These are phyloP conservation scores for Trachemys scripta DNA, from an alignment of 2,113 vertebrate genomes.

Conservation along the genomic window DNA sequence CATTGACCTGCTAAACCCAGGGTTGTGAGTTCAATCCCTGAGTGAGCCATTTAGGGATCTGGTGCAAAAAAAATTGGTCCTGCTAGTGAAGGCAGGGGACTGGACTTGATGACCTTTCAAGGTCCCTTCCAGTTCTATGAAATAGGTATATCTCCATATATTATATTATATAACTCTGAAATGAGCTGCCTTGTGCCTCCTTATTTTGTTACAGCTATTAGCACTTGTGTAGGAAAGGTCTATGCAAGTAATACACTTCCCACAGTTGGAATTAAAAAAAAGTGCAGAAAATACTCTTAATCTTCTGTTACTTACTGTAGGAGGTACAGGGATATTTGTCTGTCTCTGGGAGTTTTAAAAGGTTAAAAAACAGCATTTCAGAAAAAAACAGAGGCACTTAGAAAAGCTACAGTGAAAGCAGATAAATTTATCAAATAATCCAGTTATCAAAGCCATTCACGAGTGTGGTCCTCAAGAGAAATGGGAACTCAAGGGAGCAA, in stretches of 20 bases:
- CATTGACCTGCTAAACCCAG: no score
- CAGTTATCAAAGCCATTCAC: neutral
- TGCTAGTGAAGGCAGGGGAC: no score
- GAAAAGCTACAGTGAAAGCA: neutral
- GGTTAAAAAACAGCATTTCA: neutral
- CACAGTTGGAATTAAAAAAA: neutral
- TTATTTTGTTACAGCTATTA: neutral
- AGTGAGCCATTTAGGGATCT: no score
- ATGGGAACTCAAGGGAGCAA: neutral
- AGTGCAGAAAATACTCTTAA: neutral
- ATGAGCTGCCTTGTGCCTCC: neutral
- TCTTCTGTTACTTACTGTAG: neutral
- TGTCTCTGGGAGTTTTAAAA: neutral
- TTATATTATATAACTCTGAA: neutral
- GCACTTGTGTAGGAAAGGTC: neutral
- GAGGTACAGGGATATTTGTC: neutral
- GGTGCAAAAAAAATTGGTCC: no score
- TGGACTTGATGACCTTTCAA: no score
- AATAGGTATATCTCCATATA: no score
- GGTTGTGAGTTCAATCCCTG: no score
- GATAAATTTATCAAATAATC: neutral
- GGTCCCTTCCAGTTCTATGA: no score
- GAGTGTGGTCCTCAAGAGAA: neutral
- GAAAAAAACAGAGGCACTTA: neutral
- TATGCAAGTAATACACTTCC: neutral